phyloP scores from a whole-genome alignment of 2,113 vertebrate genomes.

The Isurus oxyrinchus region DNA sequence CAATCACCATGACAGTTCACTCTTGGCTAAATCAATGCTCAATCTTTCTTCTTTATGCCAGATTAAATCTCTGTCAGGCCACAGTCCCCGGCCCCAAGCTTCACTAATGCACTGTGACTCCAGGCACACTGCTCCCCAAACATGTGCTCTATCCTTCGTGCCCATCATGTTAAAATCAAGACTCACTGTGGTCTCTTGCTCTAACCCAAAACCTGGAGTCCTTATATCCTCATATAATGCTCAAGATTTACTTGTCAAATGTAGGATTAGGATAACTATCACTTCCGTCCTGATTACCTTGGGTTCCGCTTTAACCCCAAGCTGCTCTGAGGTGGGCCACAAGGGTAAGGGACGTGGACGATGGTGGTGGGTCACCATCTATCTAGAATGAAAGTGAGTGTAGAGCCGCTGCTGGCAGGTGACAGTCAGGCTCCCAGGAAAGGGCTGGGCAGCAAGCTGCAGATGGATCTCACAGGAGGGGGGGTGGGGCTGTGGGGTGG shows the following conservation, averaged over 20 bases:
- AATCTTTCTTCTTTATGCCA: not conserved
- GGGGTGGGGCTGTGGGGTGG: too few relatives aligned
- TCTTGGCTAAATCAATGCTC: not conserved
- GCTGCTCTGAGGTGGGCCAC: not conserved
- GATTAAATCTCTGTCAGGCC: too few relatives aligned
- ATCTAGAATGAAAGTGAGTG: not conserved
- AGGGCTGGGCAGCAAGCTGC: not conserved
- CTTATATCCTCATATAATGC: not conserved
- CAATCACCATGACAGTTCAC: not conserved
- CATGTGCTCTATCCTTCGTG: not conserved
- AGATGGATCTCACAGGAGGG: too few relatives aligned
- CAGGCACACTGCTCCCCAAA: not conserved
- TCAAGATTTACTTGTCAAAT: not conserved
- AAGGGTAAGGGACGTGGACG: not conserved
- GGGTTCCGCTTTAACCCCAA: not conserved
- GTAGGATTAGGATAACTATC: not conserved
- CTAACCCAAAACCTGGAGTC: not conserved
- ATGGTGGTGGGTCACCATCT: not conserved
- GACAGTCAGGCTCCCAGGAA: not conserved
- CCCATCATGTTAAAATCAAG: too few relatives aligned
- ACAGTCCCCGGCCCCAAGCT: too few relatives aligned
- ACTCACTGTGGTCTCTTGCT: not conserved
- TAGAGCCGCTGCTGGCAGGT: not conserved
- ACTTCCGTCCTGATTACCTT: not conserved
- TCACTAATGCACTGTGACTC: not conserved